phyloP scores from a whole-genome alignment of 2,797 vertebrate species.

The Eleutherodactylus coqui region DNA sequence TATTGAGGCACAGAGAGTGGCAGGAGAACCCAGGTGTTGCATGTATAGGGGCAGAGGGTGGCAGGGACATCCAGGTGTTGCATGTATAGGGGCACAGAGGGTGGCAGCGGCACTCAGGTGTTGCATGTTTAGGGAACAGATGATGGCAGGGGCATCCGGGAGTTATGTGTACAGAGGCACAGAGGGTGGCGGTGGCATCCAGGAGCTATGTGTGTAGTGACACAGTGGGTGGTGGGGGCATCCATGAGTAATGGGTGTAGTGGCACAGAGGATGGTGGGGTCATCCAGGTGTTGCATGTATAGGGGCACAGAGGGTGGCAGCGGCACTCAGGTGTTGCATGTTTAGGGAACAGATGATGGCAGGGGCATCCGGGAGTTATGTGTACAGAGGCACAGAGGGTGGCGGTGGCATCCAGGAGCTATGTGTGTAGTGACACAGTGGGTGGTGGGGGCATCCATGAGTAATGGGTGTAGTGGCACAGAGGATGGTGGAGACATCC shows the following conservation, averaged over 20 bases:
- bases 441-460: neutral
- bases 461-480: too few relatives aligned
- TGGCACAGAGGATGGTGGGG: too few relatives aligned
- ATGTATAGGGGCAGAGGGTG: neutral
- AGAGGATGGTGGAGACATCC: too few relatives aligned
- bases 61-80: neutral
- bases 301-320: too few relatives aligned
- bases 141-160: neutral
- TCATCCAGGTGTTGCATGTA: too few relatives aligned
- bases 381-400: neutral
- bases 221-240: neutral
- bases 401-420: neutral
- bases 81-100: neutral
- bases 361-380: too few relatives aligned
- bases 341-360: too few relatives aligned
- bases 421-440: neutral
- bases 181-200: neutral
- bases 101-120: neutral
- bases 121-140: neutral
- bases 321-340: too few relatives aligned
- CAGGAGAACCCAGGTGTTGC: neutral
- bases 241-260: too few relatives aligned
- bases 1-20: neutral
- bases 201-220: neutral
- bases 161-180: neutral